Evolutionary conservation across 2,888 invertebrate species (phyloP), one percentile per base, ranked within the genome.

Genomic region (Ichneumoninae sp.): DNA sequence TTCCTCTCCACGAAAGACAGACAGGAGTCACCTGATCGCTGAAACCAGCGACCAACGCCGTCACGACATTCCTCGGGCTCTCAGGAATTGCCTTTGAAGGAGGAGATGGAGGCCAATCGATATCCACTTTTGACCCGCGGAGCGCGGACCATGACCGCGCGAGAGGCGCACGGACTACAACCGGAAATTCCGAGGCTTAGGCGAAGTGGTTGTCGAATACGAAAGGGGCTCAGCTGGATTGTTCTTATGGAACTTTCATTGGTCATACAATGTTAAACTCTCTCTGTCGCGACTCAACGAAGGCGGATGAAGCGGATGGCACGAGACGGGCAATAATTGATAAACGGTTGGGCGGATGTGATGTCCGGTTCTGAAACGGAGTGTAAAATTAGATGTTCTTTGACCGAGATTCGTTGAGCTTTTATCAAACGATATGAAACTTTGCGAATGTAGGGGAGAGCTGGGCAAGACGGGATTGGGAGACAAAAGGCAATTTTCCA

Each of bases 81-180:
- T 76, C 52, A 65, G 71, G 30, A 50, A 74, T 40, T 63, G 57
- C 30, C 63, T 30, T 63, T 33, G 76, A 47, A 81, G 44, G 68
- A 77, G 47, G 63, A 74, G 52, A 74, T 75, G 44, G 69, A 80
- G 71, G 75, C 50, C 83, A 71, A 71, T 83, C 83, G 76, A 81
- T 83, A 68, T 22, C 33, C 66, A 50, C 33, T 65, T 65, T 63
- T 75, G 65, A 47, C 36, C 8, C 50, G 50, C 69, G 22, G 50
- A 78, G 30, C 16, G 63, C 7, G 33, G 30, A 63, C 13, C n/a
- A 7, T 6, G 44, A 33, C 63, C 63, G 6, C 63, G 30, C 63
- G 33, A n/a, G 16, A 63, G 63, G 5, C 63, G 16, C 33, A 63
- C 30, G 30, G 33, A 16, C 30, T 63, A 13, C 16, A 8, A 8